Evolutionary conservation across 2,797 vertebrate species (phyloP), one percentile per base, ranked within the genome.

Genomic region (Menidia menidia): DNA sequence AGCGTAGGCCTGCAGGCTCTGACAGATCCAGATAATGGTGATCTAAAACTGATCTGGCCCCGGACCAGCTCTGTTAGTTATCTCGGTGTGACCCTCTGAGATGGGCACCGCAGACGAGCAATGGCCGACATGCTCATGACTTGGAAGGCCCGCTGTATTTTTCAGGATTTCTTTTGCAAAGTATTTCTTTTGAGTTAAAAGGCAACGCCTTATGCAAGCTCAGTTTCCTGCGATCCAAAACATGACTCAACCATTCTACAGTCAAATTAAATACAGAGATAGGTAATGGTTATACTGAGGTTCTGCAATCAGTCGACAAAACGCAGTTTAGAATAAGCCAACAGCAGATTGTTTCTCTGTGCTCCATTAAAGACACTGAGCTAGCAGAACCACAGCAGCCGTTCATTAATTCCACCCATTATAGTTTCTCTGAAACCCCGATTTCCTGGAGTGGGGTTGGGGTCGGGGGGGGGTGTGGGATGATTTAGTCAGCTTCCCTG

Each of bases 31-130:
- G 73, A 80, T 43, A 18, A 45, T 55, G 72, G 57, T 19, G 71
- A 82, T 74, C 81, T 64, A 19, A 80, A 83, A 65, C 73, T 43
- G 68, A 47, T 60, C 77, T 90, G 87, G 87, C 80, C 73, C 9
- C 63, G 73, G 64, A 87, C 82, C 90, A 91, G 60, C 62, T 81
- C 73, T 78, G 78, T 78, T 77, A 51, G 63, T 67, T 73, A 87
- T 73, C 85, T 84, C 50, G 56, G 70, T n/a, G 3, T 68, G 80
- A 86, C 78, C 80, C 72, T 73, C 70, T 63, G 55, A 83, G 71
- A 77, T 13, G 53, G 78, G 73, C 83, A 83, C 78, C 64, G 57
- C 64, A 62, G 55, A 48, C 70, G 73, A 16, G 50, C 57, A 73
- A 43, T 14, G 45, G 82, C 63, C 45, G 51, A 39, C 64, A 75